These are phyloP conservation scores for Lutraria rhynchaena DNA, from an alignment of 1,140 invertebrate species.

Conservation along the genomic window DNA sequence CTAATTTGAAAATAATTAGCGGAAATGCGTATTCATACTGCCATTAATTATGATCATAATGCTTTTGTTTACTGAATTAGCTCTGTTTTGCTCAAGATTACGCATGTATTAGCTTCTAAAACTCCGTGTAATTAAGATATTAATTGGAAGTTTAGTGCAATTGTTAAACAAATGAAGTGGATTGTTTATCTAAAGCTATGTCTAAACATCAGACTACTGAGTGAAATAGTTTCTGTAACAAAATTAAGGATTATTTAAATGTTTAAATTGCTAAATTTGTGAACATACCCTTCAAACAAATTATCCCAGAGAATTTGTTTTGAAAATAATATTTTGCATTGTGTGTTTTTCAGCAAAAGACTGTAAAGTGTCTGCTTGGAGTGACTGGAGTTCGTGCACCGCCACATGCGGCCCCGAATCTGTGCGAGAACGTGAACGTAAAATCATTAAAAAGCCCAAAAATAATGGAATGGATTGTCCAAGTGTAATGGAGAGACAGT, in stretches of 20 bases:
- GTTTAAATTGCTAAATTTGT: not conserved
- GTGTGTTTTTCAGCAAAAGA: constrained; percentile 67
- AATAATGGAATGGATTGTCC: constrained; percentile 70
- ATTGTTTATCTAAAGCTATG: too few relatives aligned
- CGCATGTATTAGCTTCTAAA: not conserved
- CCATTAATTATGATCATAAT: not conserved
- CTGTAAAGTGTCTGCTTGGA: constrained; percentile 72
- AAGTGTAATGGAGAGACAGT: constrained; percentile 68
- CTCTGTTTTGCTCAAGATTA: not conserved
- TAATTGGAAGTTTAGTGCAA: too few relatives aligned
- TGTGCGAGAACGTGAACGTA: constrained; percentile 67
- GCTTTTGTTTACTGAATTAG: not conserved
- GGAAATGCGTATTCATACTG: not conserved
- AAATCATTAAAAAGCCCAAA: constrained; percentile 65
- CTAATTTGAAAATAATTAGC: too few relatives aligned
- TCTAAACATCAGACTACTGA: too few relatives aligned
- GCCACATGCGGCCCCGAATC: constrained; percentile 71
- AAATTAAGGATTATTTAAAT: too few relatives aligned
- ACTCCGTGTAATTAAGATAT: too few relatives aligned
- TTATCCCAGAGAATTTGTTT: not conserved
- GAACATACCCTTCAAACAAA: not conserved
- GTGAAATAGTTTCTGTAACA: too few relatives aligned
- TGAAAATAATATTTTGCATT: constrained; percentile 2
- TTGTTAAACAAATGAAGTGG: too few relatives aligned
- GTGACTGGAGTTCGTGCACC: constrained; percentile 72